Conservation (phyloP, 2,113 vertebrate genomes). For the Eudorcas thomsonii region DNA sequence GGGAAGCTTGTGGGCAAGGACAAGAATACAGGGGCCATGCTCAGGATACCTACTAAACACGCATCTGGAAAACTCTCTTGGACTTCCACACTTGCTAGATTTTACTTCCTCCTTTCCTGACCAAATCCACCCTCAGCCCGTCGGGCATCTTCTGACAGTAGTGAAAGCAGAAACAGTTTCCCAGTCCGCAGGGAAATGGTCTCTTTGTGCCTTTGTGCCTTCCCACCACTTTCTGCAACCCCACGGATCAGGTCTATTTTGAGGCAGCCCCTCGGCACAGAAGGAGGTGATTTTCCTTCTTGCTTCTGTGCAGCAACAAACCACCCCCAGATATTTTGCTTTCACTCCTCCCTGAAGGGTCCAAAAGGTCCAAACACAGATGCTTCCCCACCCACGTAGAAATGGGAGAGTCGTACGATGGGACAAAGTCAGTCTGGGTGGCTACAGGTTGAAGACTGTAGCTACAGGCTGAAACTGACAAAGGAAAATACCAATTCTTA, state of each 20-base stretch:
- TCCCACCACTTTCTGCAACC: neutral
- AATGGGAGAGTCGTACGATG: neutral
- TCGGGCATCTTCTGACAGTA: neutral
- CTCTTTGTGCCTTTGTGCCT: neutral
- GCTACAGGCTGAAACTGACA: neutral
- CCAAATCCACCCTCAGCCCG: rapidly evolving
- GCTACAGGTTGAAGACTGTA: neutral
- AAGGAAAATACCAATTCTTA: neutral
- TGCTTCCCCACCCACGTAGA: neutral
- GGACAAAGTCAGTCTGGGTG: neutral
- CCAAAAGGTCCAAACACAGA: neutral
- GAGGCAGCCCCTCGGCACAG: neutral
- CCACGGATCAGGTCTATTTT: neutral
- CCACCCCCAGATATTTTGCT: neutral
- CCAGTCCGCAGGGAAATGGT: neutral
- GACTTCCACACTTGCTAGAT: neutral
- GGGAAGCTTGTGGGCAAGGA: neutral
- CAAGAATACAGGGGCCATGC: no score
- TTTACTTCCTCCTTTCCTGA: neutral
- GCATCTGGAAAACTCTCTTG: neutral
- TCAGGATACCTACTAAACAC: neutral
- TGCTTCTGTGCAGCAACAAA: neutral
- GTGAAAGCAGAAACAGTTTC: no score
- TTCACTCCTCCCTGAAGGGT: neutral
- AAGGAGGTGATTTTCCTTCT: neutral